Evolutionary conservation across 2,888 invertebrate genomes (phyloP), one percentile per base, ranked within the genome.

Genomic region (Ophonus ardosiacus): DNA sequence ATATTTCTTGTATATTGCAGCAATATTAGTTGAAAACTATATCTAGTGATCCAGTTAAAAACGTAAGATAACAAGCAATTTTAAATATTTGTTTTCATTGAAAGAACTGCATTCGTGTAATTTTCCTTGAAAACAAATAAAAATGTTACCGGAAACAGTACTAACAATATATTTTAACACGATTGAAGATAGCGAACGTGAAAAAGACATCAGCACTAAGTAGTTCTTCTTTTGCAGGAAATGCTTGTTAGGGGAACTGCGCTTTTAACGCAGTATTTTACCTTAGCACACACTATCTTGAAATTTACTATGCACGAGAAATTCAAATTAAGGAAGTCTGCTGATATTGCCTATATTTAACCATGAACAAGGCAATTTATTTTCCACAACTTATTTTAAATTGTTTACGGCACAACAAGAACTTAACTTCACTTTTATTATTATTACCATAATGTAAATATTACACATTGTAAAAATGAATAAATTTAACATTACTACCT

Each of bases 141-240:
- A 38, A 68, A 43, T 40, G 31, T 68, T 43, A 18, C 40, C 10
- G 71, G 18, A 74, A 71, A 74, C 71, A 40, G n/a, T 74, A 74
- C 43, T 74, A 43, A 74, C 71, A 40, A 74, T 74, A 74, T 74
- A 74, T 74, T 74, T 71, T 74, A 21, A 74, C 43, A 74, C 71
- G 71, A 74, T 74, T 74, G 71, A 74, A 74, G 71, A 74, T 74
- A 74, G 43, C 43, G 43, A 74, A 18, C 71, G 15, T 74, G 43
- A 43, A 18, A 43, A 74, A 74, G 71, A 74, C 71, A 74, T 40
- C 43, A 74, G 40, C 71, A 63, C 21, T 13, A 74, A 74, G 71
- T 18, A 74, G 43, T 74, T 43, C 40, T 74, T 43, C 71, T 74
- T 74, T 43, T 74, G 7, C 10, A 13, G 43, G 71, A 74, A 74